phyloP scores from a whole-genome alignment of 30 jellyfish, hydroid and myxozoan species.

The Aurelia sp. region DNA sequence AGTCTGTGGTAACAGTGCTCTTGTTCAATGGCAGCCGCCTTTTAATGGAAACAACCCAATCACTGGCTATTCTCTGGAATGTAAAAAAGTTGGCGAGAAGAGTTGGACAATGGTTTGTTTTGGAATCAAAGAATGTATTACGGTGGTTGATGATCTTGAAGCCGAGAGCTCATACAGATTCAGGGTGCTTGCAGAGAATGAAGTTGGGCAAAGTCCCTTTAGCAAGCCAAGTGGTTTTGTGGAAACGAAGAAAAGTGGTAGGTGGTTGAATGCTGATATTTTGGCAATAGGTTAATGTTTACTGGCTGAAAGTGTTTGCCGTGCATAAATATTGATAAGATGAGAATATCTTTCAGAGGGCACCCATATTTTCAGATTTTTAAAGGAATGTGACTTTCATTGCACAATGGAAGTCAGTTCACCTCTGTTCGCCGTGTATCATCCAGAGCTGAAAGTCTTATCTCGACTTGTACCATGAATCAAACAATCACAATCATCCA shows the following conservation, averaged over 20 bases:
- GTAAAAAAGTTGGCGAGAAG: conserved; percentile 89
- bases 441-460: too few relatives aligned
- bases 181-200: conserved; percentile 91
- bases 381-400: too few relatives aligned
- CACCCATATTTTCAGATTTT: too few relatives aligned
- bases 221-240: conserved; percentile 90
- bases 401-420: too few relatives aligned
- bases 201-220: conserved; percentile 81
- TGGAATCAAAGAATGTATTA: conserved; percentile 74
- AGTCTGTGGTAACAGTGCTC: conserved; percentile 86
- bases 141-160: conserved; percentile 93
- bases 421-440: too few relatives aligned
- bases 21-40: conserved; percentile 98
- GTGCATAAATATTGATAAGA: too few relatives aligned
- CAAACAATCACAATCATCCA: too few relatives aligned
- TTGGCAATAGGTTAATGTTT: too few relatives aligned
- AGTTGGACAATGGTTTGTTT: conserved; percentile 88
- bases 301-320: too few relatives aligned
- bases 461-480: too few relatives aligned
- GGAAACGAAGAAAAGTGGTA: conserved; percentile 79
- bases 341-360: too few relatives aligned
- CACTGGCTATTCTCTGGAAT: conserved; percentile 74
- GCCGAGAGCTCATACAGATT: conserved; percentile 85
- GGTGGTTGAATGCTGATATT: not conserved
- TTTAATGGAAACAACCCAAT: conserved; percentile 97